These are phyloP conservation scores for Neosalanx taihuensis DNA, from an alignment of 2,797 vertebrate genomes.

Conservation along the genomic window DNA sequence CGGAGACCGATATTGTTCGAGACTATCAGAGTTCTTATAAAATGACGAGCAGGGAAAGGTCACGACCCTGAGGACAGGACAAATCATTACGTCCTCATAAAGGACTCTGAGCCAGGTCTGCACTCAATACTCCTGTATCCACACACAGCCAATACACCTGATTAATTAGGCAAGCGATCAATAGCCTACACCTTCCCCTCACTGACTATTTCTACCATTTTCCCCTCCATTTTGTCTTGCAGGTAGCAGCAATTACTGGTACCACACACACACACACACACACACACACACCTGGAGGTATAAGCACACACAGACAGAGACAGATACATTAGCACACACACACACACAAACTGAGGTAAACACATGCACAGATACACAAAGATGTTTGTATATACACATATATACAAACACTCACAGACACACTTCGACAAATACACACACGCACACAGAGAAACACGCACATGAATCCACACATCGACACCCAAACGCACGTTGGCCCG, in stretches of 20 bases:
- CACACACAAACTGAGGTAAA: no score
- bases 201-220: constrained; percentile 55
- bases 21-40: constrained; percentile 49
- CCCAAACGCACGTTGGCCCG: not conserved
- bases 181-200: constrained; percentile 59
- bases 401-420: no score
- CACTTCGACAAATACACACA: no score
- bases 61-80: constrained; percentile 56
- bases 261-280: constrained; percentile 20
- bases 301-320: no score
- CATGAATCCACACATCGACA: not conserved
- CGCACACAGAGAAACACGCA: constrained; percentile 4
- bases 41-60: constrained; percentile 58
- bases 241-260: constrained; percentile 61
- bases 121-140: constrained; percentile 67
- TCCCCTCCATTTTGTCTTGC: constrained; percentile 33
- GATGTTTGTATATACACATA: no score
- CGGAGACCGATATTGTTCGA: constrained; percentile 25
- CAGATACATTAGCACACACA: no score
- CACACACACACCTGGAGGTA: no score
- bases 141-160: constrained; percentile 67
- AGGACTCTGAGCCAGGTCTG: constrained; percentile 59
- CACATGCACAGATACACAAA: constrained; percentile 5
- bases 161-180: constrained; percentile 76
- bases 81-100: constrained; percentile 73